These are phyloP conservation scores for Chiloscyllium plagiosum DNA, from an alignment of 2,113 vertebrate species.

Conservation along the genomic window DNA sequence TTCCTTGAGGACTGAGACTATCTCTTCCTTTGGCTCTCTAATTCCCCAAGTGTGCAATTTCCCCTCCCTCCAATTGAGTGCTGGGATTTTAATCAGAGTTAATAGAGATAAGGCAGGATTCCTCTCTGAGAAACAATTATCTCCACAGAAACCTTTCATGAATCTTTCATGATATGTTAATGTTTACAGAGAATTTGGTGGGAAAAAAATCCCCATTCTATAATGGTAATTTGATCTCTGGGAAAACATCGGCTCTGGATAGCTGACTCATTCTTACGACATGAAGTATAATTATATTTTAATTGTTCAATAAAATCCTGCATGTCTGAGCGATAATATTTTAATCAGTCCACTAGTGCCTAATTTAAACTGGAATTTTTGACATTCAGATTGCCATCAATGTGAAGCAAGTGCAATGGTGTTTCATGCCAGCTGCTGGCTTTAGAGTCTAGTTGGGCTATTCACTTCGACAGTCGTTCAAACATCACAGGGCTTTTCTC, in stretches of 20 bases:
- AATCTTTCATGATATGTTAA: slow-evolving; percentile 35
- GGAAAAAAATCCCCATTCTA: slow-evolving; percentile 6
- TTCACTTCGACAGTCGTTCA: not conserved
- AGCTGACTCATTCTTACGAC: not conserved
- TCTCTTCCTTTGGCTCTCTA: not conserved
- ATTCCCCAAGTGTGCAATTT: slow-evolving; percentile 33
- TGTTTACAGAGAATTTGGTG: slow-evolving; percentile 31
- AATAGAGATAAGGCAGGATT: slow-evolving; percentile 34
- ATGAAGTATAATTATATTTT: slow-evolving; percentile 25
- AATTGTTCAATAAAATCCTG: slow-evolving; percentile 28
- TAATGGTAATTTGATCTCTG: slow-evolving; percentile 27
- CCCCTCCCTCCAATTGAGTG: slow-evolving; percentile 34
- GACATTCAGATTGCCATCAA: not conserved
- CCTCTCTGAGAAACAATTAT: slow-evolving; percentile 31
- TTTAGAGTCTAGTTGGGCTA: not conserved
- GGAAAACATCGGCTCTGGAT: slow-evolving; percentile 4
- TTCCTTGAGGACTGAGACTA: not conserved
- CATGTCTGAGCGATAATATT: slow-evolving; percentile 17
- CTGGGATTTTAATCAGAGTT: slow-evolving; percentile 35
- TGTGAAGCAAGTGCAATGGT: not conserved
- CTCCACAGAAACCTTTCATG: slow-evolving; percentile 34
- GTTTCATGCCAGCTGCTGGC: not conserved
- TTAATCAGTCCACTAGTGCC: not conserved
- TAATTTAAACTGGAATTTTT: not conserved
- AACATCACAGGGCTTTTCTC: not conserved